Conservation (phyloP, 2,797 vertebrate species). For the Protosalanx chinensis region DNA sequence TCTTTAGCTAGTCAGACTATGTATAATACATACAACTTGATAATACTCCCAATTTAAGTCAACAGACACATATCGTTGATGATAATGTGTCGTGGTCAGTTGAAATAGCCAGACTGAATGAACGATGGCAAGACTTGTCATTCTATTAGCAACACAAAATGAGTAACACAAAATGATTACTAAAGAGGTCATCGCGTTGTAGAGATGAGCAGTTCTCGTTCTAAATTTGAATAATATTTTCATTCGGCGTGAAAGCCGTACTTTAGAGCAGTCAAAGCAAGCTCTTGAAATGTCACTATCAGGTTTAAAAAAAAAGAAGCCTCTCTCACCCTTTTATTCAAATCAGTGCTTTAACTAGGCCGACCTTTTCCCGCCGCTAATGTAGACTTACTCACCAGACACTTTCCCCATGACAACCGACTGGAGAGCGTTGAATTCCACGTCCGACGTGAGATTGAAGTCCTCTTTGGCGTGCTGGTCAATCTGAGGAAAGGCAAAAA, state of each 20-base stretch:
- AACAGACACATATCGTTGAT: conserved; percentile 21
- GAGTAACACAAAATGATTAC: conserved; percentile 34
- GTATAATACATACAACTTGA: conserved; percentile 16
- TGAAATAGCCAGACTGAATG: conserved; percentile 19
- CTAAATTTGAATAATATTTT: neutral
- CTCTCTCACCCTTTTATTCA: conserved; percentile 22
- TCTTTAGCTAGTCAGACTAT: neutral
- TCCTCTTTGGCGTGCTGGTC: conserved; percentile 77
- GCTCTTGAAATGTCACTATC: neutral
- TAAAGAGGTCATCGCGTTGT: conserved; percentile 22
- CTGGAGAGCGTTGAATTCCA: conserved; percentile 82
- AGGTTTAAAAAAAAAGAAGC: conserved; percentile 32
- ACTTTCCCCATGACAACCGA: conserved; percentile 84
- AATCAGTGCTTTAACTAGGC: conserved; percentile 12
- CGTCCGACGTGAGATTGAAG: conserved; percentile 81
- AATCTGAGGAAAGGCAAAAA: conserved; percentile 74
- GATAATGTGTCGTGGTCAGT: conserved; percentile 16
- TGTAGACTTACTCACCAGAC: conserved; percentile 71
- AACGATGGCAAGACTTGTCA: conserved; percentile 23
- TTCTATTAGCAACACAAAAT: conserved; percentile 5
- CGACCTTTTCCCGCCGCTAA: conserved; percentile 13
- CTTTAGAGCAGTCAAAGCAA: neutral
- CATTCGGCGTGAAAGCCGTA: neutral
- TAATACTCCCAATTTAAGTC: conserved; percentile 27
- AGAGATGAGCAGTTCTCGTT: conserved; percentile 5